A percentile compares a stretch with the other conserved stretches of the same genome.
Evolutionary conservation across 2,113 vertebrate species (phyloP).

Genomic region (Origma solitaria): DNA sequence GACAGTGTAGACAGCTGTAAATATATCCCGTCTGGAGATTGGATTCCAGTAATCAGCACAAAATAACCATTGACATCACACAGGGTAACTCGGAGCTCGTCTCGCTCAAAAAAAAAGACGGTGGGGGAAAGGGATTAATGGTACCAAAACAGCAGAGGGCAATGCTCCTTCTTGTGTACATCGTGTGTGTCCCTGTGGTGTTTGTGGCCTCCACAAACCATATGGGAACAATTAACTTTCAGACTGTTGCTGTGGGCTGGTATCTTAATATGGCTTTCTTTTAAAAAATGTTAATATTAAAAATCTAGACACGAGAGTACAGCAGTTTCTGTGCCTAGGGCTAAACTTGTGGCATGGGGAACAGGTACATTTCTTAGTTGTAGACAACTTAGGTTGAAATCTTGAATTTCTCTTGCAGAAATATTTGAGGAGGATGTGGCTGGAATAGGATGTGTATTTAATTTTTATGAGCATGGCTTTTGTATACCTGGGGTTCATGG

Average conservation of each 20-base stretch:
- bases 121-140: not conserved
- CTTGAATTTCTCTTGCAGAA: not conserved
- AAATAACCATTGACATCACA: conserved; percentile 56
- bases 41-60: conserved; percentile 65
- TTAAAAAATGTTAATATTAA: not conserved
- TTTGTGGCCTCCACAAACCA: not conserved
- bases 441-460: not conserved
- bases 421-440: not conserved
- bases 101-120: not conserved
- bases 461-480: not conserved
- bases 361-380: not conserved
- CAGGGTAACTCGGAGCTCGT: not conserved
- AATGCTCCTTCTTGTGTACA: not conserved
- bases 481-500: not conserved
- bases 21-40: conserved; percentile 67
- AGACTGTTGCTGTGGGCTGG: not conserved
- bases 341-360: not conserved
- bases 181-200: not conserved
- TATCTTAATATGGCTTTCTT: not conserved
- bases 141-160: not conserved
- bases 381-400: not conserved
- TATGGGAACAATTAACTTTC: not conserved
- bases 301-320: not conserved
- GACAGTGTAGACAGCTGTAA: conserved; percentile 44
- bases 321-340: not conserved